Conservation (phyloP, 2,113 vertebrate genomes). For the Podarcis raffonei region DNA sequence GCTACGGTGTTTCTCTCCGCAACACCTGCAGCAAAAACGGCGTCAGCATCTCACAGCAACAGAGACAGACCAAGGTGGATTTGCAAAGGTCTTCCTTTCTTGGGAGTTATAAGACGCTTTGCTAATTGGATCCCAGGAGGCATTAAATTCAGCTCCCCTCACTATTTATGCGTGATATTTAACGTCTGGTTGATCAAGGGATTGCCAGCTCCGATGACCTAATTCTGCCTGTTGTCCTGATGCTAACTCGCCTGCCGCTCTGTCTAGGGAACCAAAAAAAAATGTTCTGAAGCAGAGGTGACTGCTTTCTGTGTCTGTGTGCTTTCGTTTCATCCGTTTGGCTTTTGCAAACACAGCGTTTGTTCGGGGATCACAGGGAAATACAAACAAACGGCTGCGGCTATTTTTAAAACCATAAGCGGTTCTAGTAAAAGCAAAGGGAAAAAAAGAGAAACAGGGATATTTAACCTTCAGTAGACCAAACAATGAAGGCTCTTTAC, state of each 20-base stretch:
- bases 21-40: accelerated
- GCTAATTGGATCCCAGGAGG: conserved; percentile 46
- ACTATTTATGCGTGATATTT: background rate
- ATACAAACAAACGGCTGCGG: background rate
- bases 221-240: conserved; percentile 63
- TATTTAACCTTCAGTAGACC: background rate
- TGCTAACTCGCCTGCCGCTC: conserved; percentile 10
- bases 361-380: conserved; percentile 13
- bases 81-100: conserved; percentile 9
- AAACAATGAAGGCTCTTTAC: background rate
- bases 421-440: background rate
- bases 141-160: conserved; percentile 38
- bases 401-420: conserved; percentile 2
- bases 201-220: conserved; percentile 62
- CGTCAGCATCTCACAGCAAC: background rate
- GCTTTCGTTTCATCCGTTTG: background rate
- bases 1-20: too few relatives aligned
- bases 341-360: conserved; percentile 46
- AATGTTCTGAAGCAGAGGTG: conserved; percentile 22
- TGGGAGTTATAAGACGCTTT: background rate
- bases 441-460: background rate
- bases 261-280: background rate
- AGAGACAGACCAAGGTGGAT: accelerated
- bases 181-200: conserved; percentile 41
- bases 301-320: background rate